These are phyloP conservation scores for Drosophila paramelanica DNA, from an alignment of 2,888 invertebrate species.

Conservation along the genomic window DNA sequence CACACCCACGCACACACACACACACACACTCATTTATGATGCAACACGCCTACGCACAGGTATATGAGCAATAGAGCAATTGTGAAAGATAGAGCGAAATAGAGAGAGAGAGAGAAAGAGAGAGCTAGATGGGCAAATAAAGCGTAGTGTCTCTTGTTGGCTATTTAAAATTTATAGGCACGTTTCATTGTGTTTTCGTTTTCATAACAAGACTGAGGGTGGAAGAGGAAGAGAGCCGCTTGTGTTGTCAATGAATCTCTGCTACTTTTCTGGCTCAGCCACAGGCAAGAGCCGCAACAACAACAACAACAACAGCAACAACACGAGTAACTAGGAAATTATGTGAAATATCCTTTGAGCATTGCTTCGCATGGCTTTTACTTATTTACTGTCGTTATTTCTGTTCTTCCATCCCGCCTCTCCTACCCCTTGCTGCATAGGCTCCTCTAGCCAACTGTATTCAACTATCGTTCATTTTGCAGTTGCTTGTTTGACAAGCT, in stretches of 20 bases:
- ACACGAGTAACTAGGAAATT: slow-evolving; percentile 53
- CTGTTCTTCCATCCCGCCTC: not conserved
- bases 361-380: slow-evolving; percentile 40
- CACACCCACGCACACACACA: slow-evolving; percentile 9
- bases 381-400: slow-evolving; percentile 39
- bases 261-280: slow-evolving; percentile 38
- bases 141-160: slow-evolving; percentile 29
- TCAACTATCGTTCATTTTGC: slow-evolving; percentile 41
- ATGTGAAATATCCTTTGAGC: slow-evolving; percentile 64
- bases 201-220: slow-evolving; percentile 38
- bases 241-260: slow-evolving; percentile 39
- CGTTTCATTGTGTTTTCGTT: slow-evolving; percentile 65
- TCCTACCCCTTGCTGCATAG: slow-evolving; percentile 22
- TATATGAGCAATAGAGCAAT: not conserved
- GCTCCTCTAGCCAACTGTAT: slow-evolving; percentile 20
- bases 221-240: not conserved
- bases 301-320: slow-evolving; percentile 30
- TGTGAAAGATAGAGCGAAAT: not conserved
- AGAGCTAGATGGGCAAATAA: not conserved
- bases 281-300: slow-evolving; percentile 30
- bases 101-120: not conserved
- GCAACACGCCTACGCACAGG: slow-evolving; percentile 29
- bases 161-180: slow-evolving; percentile 75
- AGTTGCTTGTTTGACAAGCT: slow-evolving; percentile 40
- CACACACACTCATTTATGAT: slow-evolving; percentile 38